Base-by-base conservation (phyloP, 2,113 vertebrate genomes). In the Rhadina sibilatrix region DNA sequence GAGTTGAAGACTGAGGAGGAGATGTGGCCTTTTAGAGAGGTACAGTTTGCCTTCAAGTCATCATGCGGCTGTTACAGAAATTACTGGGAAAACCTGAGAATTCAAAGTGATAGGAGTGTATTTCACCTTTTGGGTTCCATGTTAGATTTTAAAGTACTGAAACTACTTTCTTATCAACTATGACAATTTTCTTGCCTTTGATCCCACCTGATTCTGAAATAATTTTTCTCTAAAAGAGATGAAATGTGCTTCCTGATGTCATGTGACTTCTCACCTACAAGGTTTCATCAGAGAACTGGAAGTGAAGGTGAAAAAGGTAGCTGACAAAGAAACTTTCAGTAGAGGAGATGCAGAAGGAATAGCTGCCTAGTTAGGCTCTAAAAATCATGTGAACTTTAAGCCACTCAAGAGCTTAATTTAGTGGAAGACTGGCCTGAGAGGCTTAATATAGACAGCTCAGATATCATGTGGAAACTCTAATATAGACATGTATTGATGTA, bases 321-420 rank as follows among this genome's bases (percentile, higher is more conserved):
- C 50, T 79, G 61, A 76, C 23, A 63, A 71, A 56, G 33, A 60
- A 59, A 52, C 80, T 79, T 91, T 61, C 13, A 68, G 16, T 68
- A 44, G 17, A 66, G 37, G 57, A 96, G 94, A 38, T 88, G 54
- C 0, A 37, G 66, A 47, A 89, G 50, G 93, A 87, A 66, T 76
- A 83, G 93, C 84, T 97, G 93, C 82, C 80, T 72, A 50, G 56
- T 92, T 90, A 74, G 84, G 24, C 80, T 78, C 83, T 25, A 47
- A 87, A 96, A 92, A 84, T 77, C 94, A 96, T 66, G 94, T 97
- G 97, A 97, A 97, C 92, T 69, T 78, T n/a, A 42, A 53, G 93
- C 76, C 94, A 97, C 97, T 96, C 87, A 59, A 5, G 97, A 94
- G 96, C 97, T 98, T 98, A 97, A 98, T 97, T 97, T 98, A 98